Conservation (phyloP, 2,888 invertebrate species). For the Xanthia togata region DNA sequence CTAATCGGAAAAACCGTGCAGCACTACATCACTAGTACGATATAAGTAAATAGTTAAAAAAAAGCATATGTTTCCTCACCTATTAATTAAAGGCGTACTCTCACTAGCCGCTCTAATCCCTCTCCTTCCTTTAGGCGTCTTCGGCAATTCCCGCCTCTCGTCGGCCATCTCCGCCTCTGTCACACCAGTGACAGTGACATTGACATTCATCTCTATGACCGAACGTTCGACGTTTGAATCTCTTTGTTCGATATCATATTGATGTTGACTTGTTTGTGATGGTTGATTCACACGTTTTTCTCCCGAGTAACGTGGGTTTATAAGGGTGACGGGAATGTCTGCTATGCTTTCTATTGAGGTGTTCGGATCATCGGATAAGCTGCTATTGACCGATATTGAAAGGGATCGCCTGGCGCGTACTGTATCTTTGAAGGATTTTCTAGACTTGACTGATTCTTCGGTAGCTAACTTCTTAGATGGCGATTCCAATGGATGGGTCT, state of each 20-base stretch:
- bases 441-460: constrained; percentile 72
- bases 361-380: constrained; percentile 85
- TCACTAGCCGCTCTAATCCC: constrained; percentile 76
- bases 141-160: constrained; percentile 69
- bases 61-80: constrained; percentile 67
- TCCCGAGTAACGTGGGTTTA: constrained; percentile 82
- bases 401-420: constrained; percentile 83
- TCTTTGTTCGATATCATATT: constrained; percentile 6
- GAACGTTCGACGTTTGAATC: constrained; percentile 17
- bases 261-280: constrained; percentile 16
- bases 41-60: neutral
- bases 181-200: constrained; percentile 27
- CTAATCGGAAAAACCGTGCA: too few species aligned
- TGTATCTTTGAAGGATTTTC: constrained; percentile 81
- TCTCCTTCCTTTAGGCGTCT: constrained; percentile 78
- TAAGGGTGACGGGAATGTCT: constrained; percentile 84
- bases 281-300: constrained; percentile 61
- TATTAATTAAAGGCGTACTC: constrained; percentile 75
- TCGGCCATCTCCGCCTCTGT: constrained; percentile 43
- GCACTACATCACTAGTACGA: neutral
- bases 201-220: constrained; percentile 48
- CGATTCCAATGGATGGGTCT: constrained; percentile 78
- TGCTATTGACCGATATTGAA: constrained; percentile 86
- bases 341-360: constrained; percentile 86
- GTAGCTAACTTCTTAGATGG: constrained; percentile 82